These are phyloP conservation scores for Bergia puertoricense DNA, from an alignment of 92 coral and sea anemone genomes.

Conservation along the genomic window DNA sequence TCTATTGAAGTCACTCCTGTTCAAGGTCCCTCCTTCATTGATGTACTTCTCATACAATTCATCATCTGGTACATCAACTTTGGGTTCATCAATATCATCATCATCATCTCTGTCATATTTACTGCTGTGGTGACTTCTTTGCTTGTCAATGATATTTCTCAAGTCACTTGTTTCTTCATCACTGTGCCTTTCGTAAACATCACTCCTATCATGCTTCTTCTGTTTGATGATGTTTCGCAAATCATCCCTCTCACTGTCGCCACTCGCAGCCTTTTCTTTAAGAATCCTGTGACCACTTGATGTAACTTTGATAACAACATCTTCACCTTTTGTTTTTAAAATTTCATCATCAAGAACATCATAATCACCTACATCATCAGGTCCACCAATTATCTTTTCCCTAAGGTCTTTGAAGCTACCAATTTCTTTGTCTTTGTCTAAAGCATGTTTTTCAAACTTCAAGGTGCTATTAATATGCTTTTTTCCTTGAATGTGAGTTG, in stretches of 20 bases:
- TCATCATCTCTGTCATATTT: slow-evolving; percentile 33
- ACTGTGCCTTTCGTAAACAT: neutral
- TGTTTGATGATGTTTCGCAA: slow-evolving; percentile 30
- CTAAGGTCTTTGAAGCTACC: slow-evolving; percentile 52
- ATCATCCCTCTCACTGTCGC: neutral
- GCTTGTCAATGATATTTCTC: slow-evolving; percentile 55
- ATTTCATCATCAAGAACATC: slow-evolving; percentile 23
- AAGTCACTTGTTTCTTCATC: slow-evolving; percentile 54
- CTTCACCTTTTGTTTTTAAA: slow-evolving; percentile 23
- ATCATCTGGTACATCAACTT: slow-evolving; percentile 56
- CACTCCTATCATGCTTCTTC: slow-evolving; percentile 34
- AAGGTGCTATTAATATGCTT: slow-evolving; percentile 42
- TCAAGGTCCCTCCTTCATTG: slow-evolving; percentile 24
- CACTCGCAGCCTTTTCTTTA: neutral
- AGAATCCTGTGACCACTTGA: slow-evolving; percentile 36
- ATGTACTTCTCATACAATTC: slow-evolving; percentile 36
- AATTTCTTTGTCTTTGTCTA: slow-evolving; percentile 27
- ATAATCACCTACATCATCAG: slow-evolving; percentile 25
- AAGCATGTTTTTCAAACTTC: slow-evolving; percentile 22
- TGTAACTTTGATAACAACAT: slow-evolving; percentile 30
- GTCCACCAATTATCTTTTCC: slow-evolving; percentile 52
- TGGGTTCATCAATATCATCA: slow-evolving; percentile 30
- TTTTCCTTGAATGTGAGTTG: slow-evolving; percentile 26
- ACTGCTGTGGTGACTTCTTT: slow-evolving; percentile 36
- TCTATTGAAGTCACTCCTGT: slow-evolving; percentile 12